Evolutionary conservation across 2,888 invertebrate genomes (phyloP).

Genomic region (Pandemis corylana): DNA sequence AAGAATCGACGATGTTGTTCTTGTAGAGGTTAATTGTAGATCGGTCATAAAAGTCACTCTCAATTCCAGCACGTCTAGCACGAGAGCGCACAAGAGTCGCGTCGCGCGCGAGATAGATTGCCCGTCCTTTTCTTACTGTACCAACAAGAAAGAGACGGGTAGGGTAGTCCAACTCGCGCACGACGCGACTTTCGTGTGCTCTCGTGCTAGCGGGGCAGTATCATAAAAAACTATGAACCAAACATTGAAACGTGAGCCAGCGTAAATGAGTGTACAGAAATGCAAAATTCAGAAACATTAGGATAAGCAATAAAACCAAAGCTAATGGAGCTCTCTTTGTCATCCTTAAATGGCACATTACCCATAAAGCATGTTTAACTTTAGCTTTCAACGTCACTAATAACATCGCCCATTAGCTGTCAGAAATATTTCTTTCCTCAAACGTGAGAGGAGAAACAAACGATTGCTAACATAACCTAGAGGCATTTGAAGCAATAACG

Average conservation of each 20-base stretch:
- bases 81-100: too few relatives aligned
- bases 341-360: conserved; percentile 1
- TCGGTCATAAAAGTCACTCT: too few relatives aligned
- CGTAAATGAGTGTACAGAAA: not conserved
- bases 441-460: conserved; percentile 34
- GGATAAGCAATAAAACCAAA: not conserved
- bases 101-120: too few relatives aligned
- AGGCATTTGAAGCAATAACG: conserved; percentile 32
- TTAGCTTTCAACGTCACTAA: conserved; percentile 31
- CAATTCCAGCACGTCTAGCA: too few relatives aligned
- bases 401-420: conserved; percentile 30
- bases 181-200: too few relatives aligned
- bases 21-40: too few relatives aligned
- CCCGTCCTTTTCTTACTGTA: too few relatives aligned
- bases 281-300: not conserved
- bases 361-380: conserved; percentile 30
- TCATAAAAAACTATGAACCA: not conserved
- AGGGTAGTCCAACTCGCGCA: too few relatives aligned
- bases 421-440: conserved; percentile 32
- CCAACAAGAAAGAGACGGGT: too few relatives aligned
- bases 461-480: conserved; percentile 22
- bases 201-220: too few relatives aligned
- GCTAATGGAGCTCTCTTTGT: conserved; percentile 12
- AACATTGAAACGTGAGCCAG: not conserved
- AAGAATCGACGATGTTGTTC: too few relatives aligned